Conservation (phyloP, 2,888 invertebrate species). For the Drosophila parthenogenetica region DNA sequence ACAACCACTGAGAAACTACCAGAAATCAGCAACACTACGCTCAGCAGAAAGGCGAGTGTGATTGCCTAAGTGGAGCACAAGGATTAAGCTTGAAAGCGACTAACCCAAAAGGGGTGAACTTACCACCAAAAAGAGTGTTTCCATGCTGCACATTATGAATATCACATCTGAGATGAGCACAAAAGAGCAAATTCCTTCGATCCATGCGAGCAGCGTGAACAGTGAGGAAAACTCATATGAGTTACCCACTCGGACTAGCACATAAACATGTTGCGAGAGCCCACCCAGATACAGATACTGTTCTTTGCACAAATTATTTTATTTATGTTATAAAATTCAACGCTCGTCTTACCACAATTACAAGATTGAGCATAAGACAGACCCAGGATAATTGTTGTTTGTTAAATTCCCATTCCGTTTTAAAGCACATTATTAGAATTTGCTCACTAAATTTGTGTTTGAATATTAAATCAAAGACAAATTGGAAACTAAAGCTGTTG, state of each 20-base stretch:
- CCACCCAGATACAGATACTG: constrained; percentile 43
- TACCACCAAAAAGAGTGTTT: constrained; percentile 18
- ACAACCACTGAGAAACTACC: constrained; percentile 34
- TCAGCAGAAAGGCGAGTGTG: background rate
- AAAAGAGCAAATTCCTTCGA: constrained; percentile 28
- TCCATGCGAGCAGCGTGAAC: constrained; percentile 30
- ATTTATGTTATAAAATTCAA: background rate
- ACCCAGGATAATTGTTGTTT: constrained; percentile 36
- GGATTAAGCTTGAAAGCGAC: no score
- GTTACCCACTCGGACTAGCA: constrained; percentile 9
- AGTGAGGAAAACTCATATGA: constrained; percentile 17
- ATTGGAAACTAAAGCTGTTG: background rate
- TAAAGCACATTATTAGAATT: constrained; percentile 32
- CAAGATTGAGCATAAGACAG: constrained; percentile 44
- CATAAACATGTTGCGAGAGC: constrained; percentile 40
- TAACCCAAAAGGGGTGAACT: constrained; percentile 1
- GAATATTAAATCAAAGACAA: constrained; percentile 1
- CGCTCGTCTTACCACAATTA: constrained; percentile 38
- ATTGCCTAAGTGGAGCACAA: constrained; percentile 16
- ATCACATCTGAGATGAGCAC: constrained; percentile 19
- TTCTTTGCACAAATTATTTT: background rate
- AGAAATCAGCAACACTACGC: constrained; percentile 24
- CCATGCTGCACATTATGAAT: constrained; percentile 10
- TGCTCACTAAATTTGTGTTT: background rate
- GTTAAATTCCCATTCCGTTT: constrained; percentile 44